Conservation (phyloP, 92 coral and sea anemone genomes). For the Porites cylindrica region DNA sequence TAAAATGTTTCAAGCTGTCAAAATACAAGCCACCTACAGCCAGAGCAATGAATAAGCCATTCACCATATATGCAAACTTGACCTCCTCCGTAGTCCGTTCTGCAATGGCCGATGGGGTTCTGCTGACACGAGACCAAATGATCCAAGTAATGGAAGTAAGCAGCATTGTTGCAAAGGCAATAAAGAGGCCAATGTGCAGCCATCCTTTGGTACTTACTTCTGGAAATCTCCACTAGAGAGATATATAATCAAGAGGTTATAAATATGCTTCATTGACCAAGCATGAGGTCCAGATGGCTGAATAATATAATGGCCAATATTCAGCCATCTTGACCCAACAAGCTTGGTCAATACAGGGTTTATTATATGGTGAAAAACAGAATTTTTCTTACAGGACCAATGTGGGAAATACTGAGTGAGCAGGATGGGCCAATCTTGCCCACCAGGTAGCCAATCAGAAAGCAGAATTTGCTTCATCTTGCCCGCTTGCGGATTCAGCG, state of each 20-base stretch:
- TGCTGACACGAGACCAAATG: slow-evolving; percentile 96
- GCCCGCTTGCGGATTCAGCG: too few relatives aligned
- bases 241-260: background rate
- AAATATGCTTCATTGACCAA: too few relatives aligned
- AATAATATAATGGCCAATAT: too few relatives aligned
- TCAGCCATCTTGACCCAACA: too few relatives aligned
- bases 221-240: slow-evolving; percentile 91
- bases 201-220: slow-evolving; percentile 97
- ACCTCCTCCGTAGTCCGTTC: slow-evolving; percentile 96
- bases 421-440: too few relatives aligned
- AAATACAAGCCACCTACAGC: slow-evolving; percentile 97
- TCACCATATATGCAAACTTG: slow-evolving; percentile 94
- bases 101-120: slow-evolving; percentile 84
- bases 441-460: too few relatives aligned
- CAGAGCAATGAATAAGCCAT: slow-evolving; percentile 92
- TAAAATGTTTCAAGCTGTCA: slow-evolving; percentile 91
- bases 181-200: slow-evolving; percentile 90
- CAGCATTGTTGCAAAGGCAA: slow-evolving; percentile 94
- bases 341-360: too few relatives aligned
- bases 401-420: too few relatives aligned
- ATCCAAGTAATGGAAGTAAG: slow-evolving; percentile 96
- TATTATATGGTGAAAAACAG: too few relatives aligned
- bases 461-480: too few relatives aligned
- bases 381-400: too few relatives aligned
- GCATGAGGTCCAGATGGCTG: too few relatives aligned